Evolutionary conservation across 2,797 vertebrate species (phyloP).

Genomic region (Mallotus villosus): DNA sequence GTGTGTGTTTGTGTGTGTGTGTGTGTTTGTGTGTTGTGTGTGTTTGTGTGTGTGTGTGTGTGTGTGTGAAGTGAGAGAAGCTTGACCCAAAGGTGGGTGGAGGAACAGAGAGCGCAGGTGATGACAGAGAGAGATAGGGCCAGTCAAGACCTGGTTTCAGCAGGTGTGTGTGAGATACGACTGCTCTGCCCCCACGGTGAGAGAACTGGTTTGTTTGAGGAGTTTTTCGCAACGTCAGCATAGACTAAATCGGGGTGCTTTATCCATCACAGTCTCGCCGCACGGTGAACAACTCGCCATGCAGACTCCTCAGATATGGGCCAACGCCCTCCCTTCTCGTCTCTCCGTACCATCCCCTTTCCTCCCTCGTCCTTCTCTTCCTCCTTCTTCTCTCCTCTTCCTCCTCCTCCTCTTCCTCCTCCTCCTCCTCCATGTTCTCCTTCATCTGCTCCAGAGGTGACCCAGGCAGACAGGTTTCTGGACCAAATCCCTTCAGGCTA

Average conservation of each 20-base stretch:
- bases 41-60: too few species aligned
- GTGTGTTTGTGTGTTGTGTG: not conserved
- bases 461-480: slow-evolving; percentile 49
- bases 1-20: not conserved
- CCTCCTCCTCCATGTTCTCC: slow-evolving; percentile 25
- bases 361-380: not conserved
- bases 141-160: not conserved
- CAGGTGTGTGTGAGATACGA: not conserved
- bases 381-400: not conserved
- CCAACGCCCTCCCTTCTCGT: not conserved
- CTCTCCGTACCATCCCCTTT: too few species aligned
- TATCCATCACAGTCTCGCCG: not conserved
- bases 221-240: not conserved
- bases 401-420: not conserved
- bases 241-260: not conserved
- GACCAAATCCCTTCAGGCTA: slow-evolving; percentile 56
- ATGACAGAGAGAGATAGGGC: slow-evolving; percentile 6
- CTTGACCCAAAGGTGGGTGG: not conserved
- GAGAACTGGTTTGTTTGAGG: not conserved
- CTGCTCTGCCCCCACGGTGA: not conserved
- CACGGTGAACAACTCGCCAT: not conserved
- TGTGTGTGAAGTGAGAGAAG: not conserved
- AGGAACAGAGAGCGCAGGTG: not conserved
- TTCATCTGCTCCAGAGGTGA: slow-evolving; percentile 64
- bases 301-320: not conserved